These are phyloP conservation scores for Saimiri boliviensis DNA, from an alignment of 2,113 vertebrate species.

Conservation along the genomic window DNA sequence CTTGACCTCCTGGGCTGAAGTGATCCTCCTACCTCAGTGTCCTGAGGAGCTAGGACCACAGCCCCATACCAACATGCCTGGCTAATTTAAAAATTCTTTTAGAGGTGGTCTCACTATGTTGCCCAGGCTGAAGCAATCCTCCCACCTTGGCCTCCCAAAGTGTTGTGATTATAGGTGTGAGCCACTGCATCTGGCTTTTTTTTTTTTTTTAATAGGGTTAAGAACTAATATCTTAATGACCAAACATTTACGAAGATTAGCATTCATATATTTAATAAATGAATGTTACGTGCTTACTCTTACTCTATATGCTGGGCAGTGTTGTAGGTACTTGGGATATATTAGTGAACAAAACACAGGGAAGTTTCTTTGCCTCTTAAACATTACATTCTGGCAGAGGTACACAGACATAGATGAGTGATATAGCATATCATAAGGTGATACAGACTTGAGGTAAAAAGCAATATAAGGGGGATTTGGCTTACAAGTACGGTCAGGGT, in stretches of 20 bases:
- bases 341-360: not conserved
- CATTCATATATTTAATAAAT: conserved; percentile 8
- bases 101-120: too few species aligned
- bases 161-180: too few species aligned
- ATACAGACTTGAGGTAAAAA: not conserved
- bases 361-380: not conserved
- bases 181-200: not conserved
- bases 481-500: not conserved
- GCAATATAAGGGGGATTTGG: not conserved
- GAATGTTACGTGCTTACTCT: not conserved
- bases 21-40: too few species aligned
- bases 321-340: not conserved
- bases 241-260: not conserved
- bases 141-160: too few species aligned
- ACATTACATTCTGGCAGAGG: conserved; percentile 20
- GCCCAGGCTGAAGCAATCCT: too few species aligned
- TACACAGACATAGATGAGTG: not conserved
- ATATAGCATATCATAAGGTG: not conserved
- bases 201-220: not conserved
- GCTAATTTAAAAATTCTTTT: too few species aligned
- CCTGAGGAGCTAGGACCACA: too few species aligned
- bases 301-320: not conserved
- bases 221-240: not conserved
- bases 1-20: too few species aligned
- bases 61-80: too few species aligned